Evolutionary conservation across 2,113 vertebrate genomes (phyloP).

Genomic region (Perognathus longimembris): DNA sequence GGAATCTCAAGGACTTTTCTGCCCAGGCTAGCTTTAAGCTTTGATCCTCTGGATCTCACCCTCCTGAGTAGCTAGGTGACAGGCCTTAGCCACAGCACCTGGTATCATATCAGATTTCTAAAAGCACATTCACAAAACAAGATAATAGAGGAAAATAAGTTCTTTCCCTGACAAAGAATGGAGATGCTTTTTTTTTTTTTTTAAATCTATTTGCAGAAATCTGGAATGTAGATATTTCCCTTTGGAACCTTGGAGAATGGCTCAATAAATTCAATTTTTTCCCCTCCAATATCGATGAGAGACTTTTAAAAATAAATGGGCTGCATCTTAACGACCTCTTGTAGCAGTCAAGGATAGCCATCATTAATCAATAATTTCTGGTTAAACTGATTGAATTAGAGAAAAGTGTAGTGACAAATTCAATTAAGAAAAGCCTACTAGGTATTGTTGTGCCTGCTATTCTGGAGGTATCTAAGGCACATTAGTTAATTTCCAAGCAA

Average conservation of each 20-base stretch:
- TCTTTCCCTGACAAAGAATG: neutral
- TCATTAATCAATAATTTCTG: constrained; percentile 21
- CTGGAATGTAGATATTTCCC: neutral
- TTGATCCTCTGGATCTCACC: too few relatives aligned
- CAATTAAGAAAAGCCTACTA: neutral
- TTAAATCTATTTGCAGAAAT: constrained; percentile 1
- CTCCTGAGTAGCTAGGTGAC: too few relatives aligned
- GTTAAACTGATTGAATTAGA: constrained; percentile 32
- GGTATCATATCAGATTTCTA: neutral
- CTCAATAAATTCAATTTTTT: neutral
- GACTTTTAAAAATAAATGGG: neutral
- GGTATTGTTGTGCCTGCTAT: neutral
- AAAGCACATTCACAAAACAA: neutral
- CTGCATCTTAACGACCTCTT: neutral
- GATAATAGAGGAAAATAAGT: neutral
- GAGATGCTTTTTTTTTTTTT: constrained; percentile 21
- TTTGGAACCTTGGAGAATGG: constrained; percentile 14
- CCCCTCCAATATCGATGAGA: neutral
- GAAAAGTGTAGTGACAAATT: constrained; percentile 3
- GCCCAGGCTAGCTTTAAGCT: too few relatives aligned
- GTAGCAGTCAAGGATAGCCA: neutral
- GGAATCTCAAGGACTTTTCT: too few relatives aligned
- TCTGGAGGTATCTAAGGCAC: neutral
- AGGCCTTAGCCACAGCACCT: too few relatives aligned
- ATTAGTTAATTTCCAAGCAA: neutral